Evolutionary conservation across 2,113 vertebrate species (phyloP), one percentile per base, ranked within the genome.

Genomic region (Aegypius monachus): DNA sequence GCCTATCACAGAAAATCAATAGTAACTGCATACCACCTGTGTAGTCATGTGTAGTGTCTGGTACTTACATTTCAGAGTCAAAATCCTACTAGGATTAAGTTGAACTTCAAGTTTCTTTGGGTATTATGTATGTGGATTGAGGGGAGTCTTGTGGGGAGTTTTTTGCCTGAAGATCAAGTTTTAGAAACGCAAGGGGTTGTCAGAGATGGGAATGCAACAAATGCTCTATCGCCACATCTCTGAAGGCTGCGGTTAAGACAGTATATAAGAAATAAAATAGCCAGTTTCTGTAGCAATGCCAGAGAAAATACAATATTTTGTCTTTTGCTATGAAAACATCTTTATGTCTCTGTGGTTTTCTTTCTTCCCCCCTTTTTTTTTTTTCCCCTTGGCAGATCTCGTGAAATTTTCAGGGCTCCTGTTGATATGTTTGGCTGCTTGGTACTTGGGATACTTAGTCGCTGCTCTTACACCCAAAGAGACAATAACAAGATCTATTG

Each of bases 401-500:
- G 4, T 87, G n/a, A 98, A 88, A 90, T 88, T 90, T 2, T 13
- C 50, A 2, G 66, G 83, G 12, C 3, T 98, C 6, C 6, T 98
- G n/a, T 36, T 97, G 8, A 20, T 32, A 21, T 97, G 59, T 0
- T 1, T 93, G 38, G 87, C 94, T 11, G 97, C 98, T 77, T 98
- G 98, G 98, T 98, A 97, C 56, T 52, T 97, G 3, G 98, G 98
- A 43, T 96, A 79, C 40, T 53, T 98, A 9, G 3, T 97, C 1
- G 96, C 97, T 6, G 70, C 12, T 84, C 4, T 93, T 29, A 11
- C 97, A 34, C 42, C 93, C 2, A 59, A 96, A 5, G n/a, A 52
- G 1, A 3, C 74, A 8, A 3, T 97, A 32, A 62, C 79, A 78
- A 50, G 34, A 2, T 66, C 97, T 3, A 7, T 92, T 38, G 59